Conservation (phyloP, 2,113 vertebrate species). For the Megaceryle torquata region DNA sequence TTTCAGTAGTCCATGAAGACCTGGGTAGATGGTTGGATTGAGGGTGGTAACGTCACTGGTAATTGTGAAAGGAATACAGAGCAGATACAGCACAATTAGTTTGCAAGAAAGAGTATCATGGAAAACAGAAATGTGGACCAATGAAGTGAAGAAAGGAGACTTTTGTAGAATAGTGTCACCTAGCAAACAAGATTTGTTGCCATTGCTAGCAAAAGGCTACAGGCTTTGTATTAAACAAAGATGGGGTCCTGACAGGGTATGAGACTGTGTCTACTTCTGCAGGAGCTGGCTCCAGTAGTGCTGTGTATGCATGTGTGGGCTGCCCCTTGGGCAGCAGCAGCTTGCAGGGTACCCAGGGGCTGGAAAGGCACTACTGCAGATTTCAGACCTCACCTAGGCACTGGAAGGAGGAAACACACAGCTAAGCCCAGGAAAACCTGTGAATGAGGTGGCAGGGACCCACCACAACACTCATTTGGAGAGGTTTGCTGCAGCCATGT, state of each 20-base stretch:
- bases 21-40: background rate
- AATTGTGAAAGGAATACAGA: background rate
- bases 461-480: rapidly evolving
- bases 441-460: background rate
- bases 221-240: background rate
- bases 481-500: background rate
- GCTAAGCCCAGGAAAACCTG: background rate
- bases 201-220: background rate
- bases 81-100: rapidly evolving
- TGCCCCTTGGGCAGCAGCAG: background rate
- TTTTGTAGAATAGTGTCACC: background rate
- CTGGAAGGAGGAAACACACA: background rate
- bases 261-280: rapidly evolving
- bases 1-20: background rate
- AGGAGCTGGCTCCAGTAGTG: background rate
- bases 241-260: rapidly evolving
- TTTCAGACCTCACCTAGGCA: background rate
- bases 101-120: background rate
- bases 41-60: background rate
- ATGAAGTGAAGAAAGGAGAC: background rate
- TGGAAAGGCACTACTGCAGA: background rate
- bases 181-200: background rate
- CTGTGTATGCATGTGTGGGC: rapidly evolving
- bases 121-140: background rate
- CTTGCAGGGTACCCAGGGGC: background rate